Conservation (phyloP, 1,140 invertebrate genomes). For the Drosophila tani region DNA sequence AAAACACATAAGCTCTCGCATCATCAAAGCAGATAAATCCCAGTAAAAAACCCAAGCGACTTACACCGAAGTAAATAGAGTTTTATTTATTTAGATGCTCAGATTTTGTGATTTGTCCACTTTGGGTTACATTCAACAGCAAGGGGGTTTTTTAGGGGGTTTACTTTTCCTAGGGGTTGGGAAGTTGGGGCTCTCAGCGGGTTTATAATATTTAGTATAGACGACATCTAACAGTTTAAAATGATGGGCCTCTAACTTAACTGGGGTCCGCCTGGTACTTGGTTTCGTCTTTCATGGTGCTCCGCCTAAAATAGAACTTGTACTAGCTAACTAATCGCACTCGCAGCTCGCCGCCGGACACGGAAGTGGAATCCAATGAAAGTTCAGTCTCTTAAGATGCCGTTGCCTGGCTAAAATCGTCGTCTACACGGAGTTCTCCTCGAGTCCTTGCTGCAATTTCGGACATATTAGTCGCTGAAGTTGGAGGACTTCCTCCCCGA, state of each 20-base stretch:
- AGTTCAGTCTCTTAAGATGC: conserved; percentile 80
- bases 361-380: conserved; percentile 57
- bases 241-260: conserved; percentile 30
- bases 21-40: conserved; percentile 13
- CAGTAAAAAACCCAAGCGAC: conserved; percentile 11
- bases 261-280: conserved; percentile 22
- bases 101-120: conserved; percentile 32
- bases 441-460: conserved; percentile 70
- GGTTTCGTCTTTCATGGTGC: conserved; percentile 30
- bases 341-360: conserved; percentile 19
- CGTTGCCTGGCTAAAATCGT: conserved; percentile 68
- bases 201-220: conserved; percentile 3
- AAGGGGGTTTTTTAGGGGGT: conserved; percentile 21
- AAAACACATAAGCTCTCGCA: conserved; percentile 6
- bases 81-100: conserved; percentile 60
- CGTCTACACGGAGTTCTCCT: conserved; percentile 77
- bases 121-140: conserved; percentile 47
- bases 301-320: conserved; percentile 5
- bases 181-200: conserved; percentile 10
- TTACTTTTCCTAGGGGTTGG: neutral
- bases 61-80: conserved; percentile 73
- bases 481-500: neutral
- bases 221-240: conserved; percentile 68
- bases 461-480: conserved; percentile 10
- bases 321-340: conserved; percentile 46